Base-by-base conservation (phyloP, 2,888 invertebrate genomes). In the Polymixis lichenea region DNA sequence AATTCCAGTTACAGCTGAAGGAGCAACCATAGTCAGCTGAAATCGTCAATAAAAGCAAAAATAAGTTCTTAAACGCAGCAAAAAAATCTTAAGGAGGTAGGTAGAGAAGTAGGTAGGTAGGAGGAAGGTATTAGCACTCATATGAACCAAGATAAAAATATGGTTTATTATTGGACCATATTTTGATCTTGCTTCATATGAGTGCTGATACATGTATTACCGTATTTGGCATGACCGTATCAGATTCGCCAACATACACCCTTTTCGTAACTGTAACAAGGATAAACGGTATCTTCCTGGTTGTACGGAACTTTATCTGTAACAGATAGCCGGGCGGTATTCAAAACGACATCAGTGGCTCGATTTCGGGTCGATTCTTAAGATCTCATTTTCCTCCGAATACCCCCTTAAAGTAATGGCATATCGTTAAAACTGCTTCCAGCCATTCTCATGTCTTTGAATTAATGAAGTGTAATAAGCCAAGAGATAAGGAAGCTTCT, bases 401-500 rank as follows among this genome's bases (percentile, higher is more conserved):
- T 91, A 90, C 91, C 90, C 89, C 83, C 89, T 92, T 90, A 91
- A 91, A 90, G 89, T 92, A 92, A 93, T 90, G 89, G 91, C 90
- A 88, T 88, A 90, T 91, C 92, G 90, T 92, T 92, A 91, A 91
- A 91, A 91, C 83, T 88, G 89, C 86, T 88, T 82, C 88, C 89
- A 88, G 86, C 87, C 80, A 87, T 90, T 89, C 89, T 86, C 91
- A 89, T 93, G 91, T 90, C 88, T 87, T 80, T 88, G 91, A 92
- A 93, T 93, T 93, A 92, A 94, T 94, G 92, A 92, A 90, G 88
- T 91, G 89, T 91, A 92, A 93, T 92, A 93, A 93, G 89, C 91
- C 90, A 88, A 88, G 89, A 89, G 87, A 77, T 69, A 74, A 77
- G 53, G 4, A 64, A 75, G 55, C 64, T 22, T 76, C 61, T 28